Evolutionary conservation across 2,797 vertebrate species (phyloP).

Genomic region (Cirrhinus molitorella): DNA sequence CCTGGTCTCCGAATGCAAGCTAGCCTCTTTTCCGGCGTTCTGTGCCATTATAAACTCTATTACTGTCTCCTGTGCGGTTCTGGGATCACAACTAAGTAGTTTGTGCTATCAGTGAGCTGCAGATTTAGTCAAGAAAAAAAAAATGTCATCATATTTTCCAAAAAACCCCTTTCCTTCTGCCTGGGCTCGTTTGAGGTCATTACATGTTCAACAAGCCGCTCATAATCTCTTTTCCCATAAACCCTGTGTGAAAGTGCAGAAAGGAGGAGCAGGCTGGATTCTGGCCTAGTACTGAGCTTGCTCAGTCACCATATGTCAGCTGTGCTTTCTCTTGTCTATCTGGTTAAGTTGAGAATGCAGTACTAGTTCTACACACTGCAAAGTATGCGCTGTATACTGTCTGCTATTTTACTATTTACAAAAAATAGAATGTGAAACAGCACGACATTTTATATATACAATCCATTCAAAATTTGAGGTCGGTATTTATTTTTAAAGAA

Average conservation of each 20-base stretch:
- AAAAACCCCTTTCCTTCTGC: slow-evolving; percentile 34
- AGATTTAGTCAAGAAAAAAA: slow-evolving; percentile 57
- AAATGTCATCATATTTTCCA: slow-evolving; percentile 43
- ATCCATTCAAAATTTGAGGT: neutral
- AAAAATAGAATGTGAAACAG: neutral
- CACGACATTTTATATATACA: neutral
- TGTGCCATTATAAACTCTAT: slow-evolving; percentile 32
- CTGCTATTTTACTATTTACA: neutral
- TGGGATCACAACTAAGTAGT: slow-evolving; percentile 51
- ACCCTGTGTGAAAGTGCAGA: slow-evolving; percentile 39
- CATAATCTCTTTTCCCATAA: slow-evolving; percentile 56
- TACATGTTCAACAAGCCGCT: slow-evolving; percentile 50
- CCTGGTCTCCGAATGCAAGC: slow-evolving; percentile 39
- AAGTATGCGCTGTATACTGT: neutral
- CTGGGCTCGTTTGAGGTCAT: slow-evolving; percentile 47
- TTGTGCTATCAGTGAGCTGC: slow-evolving; percentile 49
- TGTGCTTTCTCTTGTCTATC: neutral
- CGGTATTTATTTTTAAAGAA: neutral
- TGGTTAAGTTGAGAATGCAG: neutral
- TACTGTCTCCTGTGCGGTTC: slow-evolving; percentile 48
- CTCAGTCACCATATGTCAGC: neutral
- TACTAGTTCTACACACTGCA: neutral
- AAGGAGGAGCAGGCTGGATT: slow-evolving; percentile 19
- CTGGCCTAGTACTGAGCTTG: slow-evolving; percentile 20
- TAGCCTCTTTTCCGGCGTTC: slow-evolving; percentile 31